Conservation (phyloP, 2,797 vertebrate genomes). For the Oceanodroma leucorhoa region DNA sequence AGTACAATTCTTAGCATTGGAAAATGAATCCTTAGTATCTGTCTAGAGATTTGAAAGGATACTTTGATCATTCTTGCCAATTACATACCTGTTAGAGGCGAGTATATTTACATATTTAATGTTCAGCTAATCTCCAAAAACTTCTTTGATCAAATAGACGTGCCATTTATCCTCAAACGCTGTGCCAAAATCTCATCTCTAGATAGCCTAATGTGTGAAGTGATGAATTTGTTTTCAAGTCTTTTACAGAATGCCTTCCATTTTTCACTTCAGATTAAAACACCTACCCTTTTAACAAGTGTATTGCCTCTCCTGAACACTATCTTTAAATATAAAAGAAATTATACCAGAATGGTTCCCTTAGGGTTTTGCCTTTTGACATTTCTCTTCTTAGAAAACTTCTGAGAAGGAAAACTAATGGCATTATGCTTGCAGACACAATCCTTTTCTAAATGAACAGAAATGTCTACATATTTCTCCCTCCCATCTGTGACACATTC, state of each 20-base stretch:
- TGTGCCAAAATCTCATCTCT: slow-evolving; percentile 46
- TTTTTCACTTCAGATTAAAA: slow-evolving; percentile 56
- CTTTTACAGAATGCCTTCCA: slow-evolving; percentile 34
- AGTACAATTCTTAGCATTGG: background rate
- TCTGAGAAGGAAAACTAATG: background rate
- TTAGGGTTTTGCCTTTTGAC: slow-evolving; percentile 13
- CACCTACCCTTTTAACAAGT: slow-evolving; percentile 58
- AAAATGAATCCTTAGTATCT: slow-evolving; percentile 16
- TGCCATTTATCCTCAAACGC: slow-evolving; percentile 17
- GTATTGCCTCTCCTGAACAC: background rate
- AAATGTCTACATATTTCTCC: background rate
- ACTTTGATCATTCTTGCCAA: slow-evolving; percentile 58
- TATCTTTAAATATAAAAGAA: slow-evolving; percentile 42
- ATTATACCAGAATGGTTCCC: background rate
- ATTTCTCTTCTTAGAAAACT: background rate
- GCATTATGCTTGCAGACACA: background rate
- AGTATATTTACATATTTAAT: slow-evolving; percentile 51
- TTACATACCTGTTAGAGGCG: background rate
- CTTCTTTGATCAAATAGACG: slow-evolving; percentile 33
- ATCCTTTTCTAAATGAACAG: background rate
- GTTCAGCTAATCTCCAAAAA: slow-evolving; percentile 35
- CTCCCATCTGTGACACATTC: background rate
- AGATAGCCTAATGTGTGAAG: slow-evolving; percentile 60
- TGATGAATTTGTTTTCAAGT: slow-evolving; percentile 55
- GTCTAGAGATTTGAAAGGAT: slow-evolving; percentile 15